phyloP scores from a whole-genome alignment of 2,888 invertebrate species.

The Pasiphila rectangulata region DNA sequence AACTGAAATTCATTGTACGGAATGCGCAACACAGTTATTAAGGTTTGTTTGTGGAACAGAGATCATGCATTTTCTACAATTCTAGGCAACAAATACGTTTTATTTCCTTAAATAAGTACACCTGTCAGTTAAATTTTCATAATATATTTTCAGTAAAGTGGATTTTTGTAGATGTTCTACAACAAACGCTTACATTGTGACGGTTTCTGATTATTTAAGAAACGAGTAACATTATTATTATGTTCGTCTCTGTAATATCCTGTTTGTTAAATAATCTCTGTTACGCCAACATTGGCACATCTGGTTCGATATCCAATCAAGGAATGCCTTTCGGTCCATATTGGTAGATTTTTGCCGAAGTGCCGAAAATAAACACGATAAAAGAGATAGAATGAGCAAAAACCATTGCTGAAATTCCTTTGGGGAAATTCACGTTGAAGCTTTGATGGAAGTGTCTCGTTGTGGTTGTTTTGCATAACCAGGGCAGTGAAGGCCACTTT shows the following conservation, averaged over 20 bases:
- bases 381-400: constrained; percentile 25
- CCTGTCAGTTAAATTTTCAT: no score
- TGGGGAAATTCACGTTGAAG: constrained; percentile 23
- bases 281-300: not conserved
- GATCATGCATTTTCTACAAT: no score
- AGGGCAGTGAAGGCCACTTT: constrained; percentile 18
- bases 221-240: no score
- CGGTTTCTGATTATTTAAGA: no score
- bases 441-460: constrained; percentile 32
- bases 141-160: no score
- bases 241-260: not conserved
- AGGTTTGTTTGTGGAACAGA: no score
- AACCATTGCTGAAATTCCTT: constrained; percentile 28
- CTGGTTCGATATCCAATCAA: constrained; percentile 6
- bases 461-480: constrained; percentile 34
- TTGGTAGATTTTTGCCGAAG: constrained; percentile 9
- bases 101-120: no score
- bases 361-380: constrained; percentile 22
- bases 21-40: no score
- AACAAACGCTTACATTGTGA: no score
- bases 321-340: constrained; percentile 4
- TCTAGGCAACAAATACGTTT: no score
- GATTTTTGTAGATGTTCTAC: no score
- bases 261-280: not conserved
- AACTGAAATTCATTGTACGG: no score